A percentile compares a stretch with the other conserved stretches of the same genome.
Evolutionary conservation across 1,140 invertebrate species (phyloP).

Genomic region (Sipha flava): DNA sequence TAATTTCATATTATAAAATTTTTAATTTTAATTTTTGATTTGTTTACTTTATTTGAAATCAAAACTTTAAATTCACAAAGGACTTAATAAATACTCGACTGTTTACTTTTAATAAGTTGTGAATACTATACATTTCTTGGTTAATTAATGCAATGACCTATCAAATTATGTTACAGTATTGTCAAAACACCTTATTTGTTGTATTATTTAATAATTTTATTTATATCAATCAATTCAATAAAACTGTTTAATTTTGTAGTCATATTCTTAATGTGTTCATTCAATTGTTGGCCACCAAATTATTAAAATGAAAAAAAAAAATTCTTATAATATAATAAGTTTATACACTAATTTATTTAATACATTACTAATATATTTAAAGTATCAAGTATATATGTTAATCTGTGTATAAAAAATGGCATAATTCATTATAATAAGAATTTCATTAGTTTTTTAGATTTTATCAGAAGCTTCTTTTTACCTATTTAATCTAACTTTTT

Average conservation of each 20-base stretch:
- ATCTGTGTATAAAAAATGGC: too few species aligned
- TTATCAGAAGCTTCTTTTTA: too few species aligned
- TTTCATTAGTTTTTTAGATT: too few species aligned
- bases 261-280: too few species aligned
- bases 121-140: neutral
- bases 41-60: neutral
- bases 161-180: constrained; percentile 1
- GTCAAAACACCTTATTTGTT: neutral
- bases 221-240: neutral
- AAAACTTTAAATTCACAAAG: neutral
- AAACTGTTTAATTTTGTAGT: neutral
- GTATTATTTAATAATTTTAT: neutral
- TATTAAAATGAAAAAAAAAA: too few species aligned
- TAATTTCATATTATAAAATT: neutral
- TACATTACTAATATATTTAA: too few species aligned
- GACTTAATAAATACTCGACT: neutral
- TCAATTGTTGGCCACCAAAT: too few species aligned
- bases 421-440: too few species aligned
- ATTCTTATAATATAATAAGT: too few species aligned
- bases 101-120: neutral
- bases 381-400: too few species aligned
- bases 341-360: too few species aligned
- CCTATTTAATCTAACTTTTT: too few species aligned
- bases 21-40: neutral
- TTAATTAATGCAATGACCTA: constrained; percentile 20